A percentile compares a stretch with the other conserved stretches of the same genome.
These are phyloP conservation scores for Patella caerulea DNA, from an alignment of 2,888 invertebrate genomes.

Conservation along the genomic window DNA sequence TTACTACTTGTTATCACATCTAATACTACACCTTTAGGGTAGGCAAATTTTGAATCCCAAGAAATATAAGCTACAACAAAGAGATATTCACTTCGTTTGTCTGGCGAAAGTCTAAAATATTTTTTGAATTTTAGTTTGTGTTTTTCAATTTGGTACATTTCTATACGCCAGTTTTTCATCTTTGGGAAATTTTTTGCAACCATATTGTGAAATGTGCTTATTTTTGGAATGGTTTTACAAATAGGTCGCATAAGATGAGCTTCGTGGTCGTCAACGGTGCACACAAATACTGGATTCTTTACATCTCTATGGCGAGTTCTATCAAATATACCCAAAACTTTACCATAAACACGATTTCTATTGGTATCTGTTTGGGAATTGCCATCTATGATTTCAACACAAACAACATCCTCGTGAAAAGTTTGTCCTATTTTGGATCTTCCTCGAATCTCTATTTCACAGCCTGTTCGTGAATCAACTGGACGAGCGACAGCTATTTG, in stretches of 20 bases:
- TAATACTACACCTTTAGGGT: conserved; percentile 49
- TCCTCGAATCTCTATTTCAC: conserved; percentile 31
- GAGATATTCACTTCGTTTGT: conserved; percentile 39
- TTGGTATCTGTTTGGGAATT: not conserved
- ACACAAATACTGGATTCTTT: conserved; percentile 35
- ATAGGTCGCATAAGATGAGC: conserved; percentile 46
- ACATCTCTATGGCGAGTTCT: conserved; percentile 5
- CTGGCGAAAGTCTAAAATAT: conserved; percentile 36
- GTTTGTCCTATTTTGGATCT: conserved; percentile 37
- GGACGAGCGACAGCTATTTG: conserved; percentile 24
- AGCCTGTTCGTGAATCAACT: not conserved
- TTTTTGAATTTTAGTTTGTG: conserved; percentile 23
- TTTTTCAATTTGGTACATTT: conserved; percentile 36
- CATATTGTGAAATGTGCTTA: conserved; percentile 20
- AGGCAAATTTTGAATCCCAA: conserved; percentile 42
- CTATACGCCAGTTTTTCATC: conserved; percentile 34
- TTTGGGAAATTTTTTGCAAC: conserved; percentile 13
- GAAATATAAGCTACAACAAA: conserved; percentile 46
- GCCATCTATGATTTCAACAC: conserved; percentile 31
- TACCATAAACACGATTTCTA: conserved; percentile 31
- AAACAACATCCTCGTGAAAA: conserved; percentile 33
- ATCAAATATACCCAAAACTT: conserved; percentile 40
- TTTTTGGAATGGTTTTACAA: conserved; percentile 54
- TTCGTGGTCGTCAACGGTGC: conserved; percentile 43
- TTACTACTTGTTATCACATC: conserved; percentile 36